Percentiles rank a stretch among this genome's conserved stretches.
These are phyloP conservation scores for Deroplatys truncata DNA, from an alignment of 2,888 invertebrate species.

Conservation along the genomic window DNA sequence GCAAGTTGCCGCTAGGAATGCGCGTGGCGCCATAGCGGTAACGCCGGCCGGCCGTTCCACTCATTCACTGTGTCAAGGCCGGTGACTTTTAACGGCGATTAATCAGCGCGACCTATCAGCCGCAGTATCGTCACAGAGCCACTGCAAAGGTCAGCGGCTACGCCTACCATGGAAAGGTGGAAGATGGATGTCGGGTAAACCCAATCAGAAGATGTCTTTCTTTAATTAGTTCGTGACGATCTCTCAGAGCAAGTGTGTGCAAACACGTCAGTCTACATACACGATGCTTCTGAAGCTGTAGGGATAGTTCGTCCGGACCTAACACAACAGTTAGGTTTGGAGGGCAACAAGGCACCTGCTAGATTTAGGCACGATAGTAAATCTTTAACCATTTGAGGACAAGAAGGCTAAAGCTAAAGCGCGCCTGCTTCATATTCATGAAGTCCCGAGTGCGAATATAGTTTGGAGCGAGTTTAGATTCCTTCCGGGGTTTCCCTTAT, in stretches of 20 bases:
- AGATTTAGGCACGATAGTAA: too few relatives aligned
- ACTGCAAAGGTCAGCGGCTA: not conserved
- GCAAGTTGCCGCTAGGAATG: not conserved
- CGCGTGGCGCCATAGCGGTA: not conserved
- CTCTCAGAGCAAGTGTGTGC: not conserved
- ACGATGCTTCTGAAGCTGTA: not conserved
- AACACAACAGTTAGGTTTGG: not conserved
- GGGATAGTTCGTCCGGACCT: not conserved
- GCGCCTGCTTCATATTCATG: too few relatives aligned
- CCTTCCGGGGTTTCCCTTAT: too few relatives aligned
- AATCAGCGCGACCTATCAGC: not conserved
- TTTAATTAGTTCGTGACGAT: not conserved
- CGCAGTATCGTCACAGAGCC: not conserved
- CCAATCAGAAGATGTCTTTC: not conserved
- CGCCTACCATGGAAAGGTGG: constrained; percentile 1
- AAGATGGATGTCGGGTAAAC: not conserved
- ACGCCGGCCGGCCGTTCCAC: not conserved
- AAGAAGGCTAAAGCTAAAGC: too few relatives aligned
- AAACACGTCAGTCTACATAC: not conserved
- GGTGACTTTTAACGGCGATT: not conserved
- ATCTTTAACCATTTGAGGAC: too few relatives aligned
- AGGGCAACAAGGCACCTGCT: too few relatives aligned
- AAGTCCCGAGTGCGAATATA: too few relatives aligned
- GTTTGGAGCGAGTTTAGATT: too few relatives aligned
- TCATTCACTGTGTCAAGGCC: not conserved